Conservation (phyloP, 1,140 invertebrate genomes). For the Luehdorfia chinensis region DNA sequence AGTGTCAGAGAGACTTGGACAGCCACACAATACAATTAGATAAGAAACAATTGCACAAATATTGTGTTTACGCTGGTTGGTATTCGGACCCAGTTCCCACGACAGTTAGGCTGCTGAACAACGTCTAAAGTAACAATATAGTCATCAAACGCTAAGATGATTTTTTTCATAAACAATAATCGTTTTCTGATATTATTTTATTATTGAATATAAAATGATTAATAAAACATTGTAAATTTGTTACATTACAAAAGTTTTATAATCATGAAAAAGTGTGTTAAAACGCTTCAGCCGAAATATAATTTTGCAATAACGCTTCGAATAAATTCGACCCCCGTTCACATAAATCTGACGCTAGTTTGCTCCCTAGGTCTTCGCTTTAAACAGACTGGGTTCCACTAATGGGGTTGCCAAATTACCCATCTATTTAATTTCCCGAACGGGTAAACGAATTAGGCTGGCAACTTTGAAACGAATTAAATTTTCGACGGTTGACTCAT, state of each 20-base stretch:
- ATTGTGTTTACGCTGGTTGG: too few relatives aligned
- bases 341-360: conserved; percentile 56
- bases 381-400: conserved; percentile 34
- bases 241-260: background rate
- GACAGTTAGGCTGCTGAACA: too few relatives aligned
- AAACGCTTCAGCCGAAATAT: background rate
- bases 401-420: conserved; percentile 71
- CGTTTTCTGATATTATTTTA: too few relatives aligned
- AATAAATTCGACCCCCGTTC: background rate
- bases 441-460: conserved; percentile 73
- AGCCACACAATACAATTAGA: too few relatives aligned
- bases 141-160: too few relatives aligned
- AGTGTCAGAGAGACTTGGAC: too few relatives aligned
- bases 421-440: conserved; percentile 75
- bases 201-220: too few relatives aligned
- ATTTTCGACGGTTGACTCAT: conserved; percentile 65
- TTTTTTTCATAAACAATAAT: too few relatives aligned
- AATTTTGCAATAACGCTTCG: conserved; percentile 7
- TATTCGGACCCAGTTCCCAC: too few relatives aligned
- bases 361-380: conserved; percentile 39
- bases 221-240: too few relatives aligned
- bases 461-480: conserved; percentile 70
- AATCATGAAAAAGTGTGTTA: background rate
- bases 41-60: too few relatives aligned
- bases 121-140: too few relatives aligned